Conservation (phyloP, 2,113 vertebrate genomes). For the Hemibagrus wyckioides region DNA sequence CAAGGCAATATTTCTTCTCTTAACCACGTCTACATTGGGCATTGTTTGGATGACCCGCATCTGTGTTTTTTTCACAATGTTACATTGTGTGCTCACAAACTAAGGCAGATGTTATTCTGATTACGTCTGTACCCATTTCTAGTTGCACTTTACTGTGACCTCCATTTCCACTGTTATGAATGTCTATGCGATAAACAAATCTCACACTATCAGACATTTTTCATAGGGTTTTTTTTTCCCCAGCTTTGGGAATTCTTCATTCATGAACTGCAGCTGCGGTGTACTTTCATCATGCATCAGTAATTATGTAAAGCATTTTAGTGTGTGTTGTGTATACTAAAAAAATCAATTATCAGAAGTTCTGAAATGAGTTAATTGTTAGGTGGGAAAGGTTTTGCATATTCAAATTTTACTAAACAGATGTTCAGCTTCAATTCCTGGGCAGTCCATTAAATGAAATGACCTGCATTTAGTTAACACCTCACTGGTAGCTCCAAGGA, state of each 20-base stretch:
- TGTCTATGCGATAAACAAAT: not conserved
- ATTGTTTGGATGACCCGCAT: too few species aligned
- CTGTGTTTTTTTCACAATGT: not conserved
- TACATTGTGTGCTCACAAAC: not conserved
- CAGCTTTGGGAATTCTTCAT: not conserved
- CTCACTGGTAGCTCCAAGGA: not conserved
- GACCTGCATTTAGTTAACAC: not conserved
- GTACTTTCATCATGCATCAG: not conserved
- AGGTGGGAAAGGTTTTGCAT: too few species aligned
- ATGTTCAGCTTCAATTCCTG: too few species aligned
- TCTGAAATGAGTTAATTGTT: too few species aligned
- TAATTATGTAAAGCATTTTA: not conserved
- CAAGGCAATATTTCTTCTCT: not conserved
- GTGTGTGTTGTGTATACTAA: not conserved
- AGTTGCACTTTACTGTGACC: constrained; percentile 9
- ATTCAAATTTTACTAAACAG: too few species aligned
- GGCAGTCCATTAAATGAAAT: too few species aligned
- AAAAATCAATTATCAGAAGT: not conserved
- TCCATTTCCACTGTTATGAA: not conserved
- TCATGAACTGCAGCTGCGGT: not conserved
- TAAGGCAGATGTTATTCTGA: not conserved
- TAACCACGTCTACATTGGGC: too few species aligned
- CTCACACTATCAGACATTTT: not conserved
- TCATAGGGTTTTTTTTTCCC: not conserved
- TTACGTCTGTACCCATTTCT: not conserved